Conservation (phyloP, 1,140 invertebrate genomes). For the Halictus rubicundus region DNA sequence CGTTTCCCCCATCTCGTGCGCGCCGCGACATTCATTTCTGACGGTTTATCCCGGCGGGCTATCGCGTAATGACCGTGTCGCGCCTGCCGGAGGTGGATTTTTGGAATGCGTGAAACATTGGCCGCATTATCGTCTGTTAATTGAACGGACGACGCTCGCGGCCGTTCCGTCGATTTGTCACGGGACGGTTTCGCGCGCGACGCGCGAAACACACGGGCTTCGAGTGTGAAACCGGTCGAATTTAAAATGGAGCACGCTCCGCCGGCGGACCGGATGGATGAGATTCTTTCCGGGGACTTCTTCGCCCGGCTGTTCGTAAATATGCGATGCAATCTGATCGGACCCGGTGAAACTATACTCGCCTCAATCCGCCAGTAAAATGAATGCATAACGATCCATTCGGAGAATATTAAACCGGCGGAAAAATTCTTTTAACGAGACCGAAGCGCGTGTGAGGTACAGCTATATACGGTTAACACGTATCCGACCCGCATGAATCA, state of each 20-base stretch:
- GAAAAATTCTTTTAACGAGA: too few relatives aligned
- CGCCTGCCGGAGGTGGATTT: constrained; percentile 40
- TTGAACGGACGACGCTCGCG: constrained; percentile 20
- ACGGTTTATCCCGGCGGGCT: constrained; percentile 38
- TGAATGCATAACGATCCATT: too few relatives aligned
- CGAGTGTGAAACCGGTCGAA: neutral
- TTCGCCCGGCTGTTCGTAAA: neutral
- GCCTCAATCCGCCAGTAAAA: too few relatives aligned
- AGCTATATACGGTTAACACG: too few relatives aligned
- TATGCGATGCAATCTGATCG: neutral
- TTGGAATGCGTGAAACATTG: constrained; percentile 30
- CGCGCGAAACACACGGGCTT: constrained; percentile 4
- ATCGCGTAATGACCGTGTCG: constrained; percentile 45
- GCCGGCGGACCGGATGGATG: neutral
- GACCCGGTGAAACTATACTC: neutral
- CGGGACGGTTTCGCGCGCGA: neutral
- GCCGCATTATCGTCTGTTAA: constrained; percentile 35
- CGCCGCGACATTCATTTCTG: constrained; percentile 22
- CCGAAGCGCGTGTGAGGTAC: too few relatives aligned
- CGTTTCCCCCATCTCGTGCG: neutral
- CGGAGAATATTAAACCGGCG: too few relatives aligned
- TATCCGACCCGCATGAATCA: too few relatives aligned
- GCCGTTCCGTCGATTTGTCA: constrained; percentile 32
- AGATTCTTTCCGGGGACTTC: neutral
- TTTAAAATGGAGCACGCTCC: constrained; percentile 17